Evolutionary conservation across 2,113 vertebrate species (phyloP).

Genomic region (Myotis yumanensis): DNA sequence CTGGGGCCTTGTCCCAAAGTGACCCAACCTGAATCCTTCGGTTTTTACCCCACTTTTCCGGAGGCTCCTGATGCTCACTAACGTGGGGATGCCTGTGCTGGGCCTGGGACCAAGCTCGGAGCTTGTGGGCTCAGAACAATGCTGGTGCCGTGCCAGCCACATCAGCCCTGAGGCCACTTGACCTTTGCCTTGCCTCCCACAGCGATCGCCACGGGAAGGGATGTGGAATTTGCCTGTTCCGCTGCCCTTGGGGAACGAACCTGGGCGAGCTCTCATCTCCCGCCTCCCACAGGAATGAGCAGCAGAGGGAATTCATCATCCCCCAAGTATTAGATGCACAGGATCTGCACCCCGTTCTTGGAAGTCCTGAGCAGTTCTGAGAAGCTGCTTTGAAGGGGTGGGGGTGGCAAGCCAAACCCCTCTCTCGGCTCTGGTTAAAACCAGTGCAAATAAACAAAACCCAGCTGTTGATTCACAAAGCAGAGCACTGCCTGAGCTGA

Average conservation of each 20-base stretch:
- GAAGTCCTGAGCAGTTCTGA: conserved; percentile 43
- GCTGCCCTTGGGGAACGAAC: neutral
- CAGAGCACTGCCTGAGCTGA: neutral
- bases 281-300: neutral
- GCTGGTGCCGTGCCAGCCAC: neutral
- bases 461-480: conserved; percentile 38
- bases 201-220: neutral
- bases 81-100: neutral
- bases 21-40: neutral
- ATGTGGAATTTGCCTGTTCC: neutral
- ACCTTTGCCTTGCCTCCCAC: neutral
- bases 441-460: conserved; percentile 46
- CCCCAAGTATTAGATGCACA: neutral
- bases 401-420: neutral
- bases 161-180: neutral
- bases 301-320: neutral
- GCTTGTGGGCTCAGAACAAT: too few species aligned
- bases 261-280: neutral
- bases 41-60: neutral
- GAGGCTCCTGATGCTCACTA: neutral
- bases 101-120: neutral
- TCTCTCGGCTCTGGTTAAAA: conserved; percentile 43
- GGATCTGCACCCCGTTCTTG: conserved; percentile 33
- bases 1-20: too few species aligned
- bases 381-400: neutral